Conservation (phyloP, 1,140 invertebrate genomes). For the Saccostrea glomerata region DNA sequence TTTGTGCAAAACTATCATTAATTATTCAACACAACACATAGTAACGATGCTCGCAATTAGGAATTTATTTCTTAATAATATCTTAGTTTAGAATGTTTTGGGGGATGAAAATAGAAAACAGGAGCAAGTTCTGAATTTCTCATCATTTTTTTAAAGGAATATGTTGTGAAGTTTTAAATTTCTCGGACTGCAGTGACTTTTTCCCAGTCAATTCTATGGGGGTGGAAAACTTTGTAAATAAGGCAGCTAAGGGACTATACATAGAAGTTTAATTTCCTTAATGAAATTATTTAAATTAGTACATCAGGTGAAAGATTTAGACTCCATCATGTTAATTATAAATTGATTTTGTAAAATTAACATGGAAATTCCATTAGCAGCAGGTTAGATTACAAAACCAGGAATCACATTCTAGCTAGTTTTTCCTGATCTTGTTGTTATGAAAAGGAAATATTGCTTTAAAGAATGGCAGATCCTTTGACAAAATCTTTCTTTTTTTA, state of each 20-base stretch:
- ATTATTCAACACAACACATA: neutral
- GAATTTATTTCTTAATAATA: neutral
- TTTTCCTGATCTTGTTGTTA: neutral
- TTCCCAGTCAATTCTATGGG: too few relatives aligned
- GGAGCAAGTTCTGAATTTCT: too few relatives aligned
- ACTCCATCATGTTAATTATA: slow-evolving; percentile 1
- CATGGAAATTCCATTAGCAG: slow-evolving; percentile 30
- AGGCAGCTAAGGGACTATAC: too few relatives aligned
- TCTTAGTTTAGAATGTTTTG: neutral
- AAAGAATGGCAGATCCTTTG: slow-evolving; percentile 24
- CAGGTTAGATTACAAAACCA: neutral
- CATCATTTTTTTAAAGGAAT: neutral
- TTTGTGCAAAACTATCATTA: neutral
- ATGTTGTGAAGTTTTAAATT: neutral
- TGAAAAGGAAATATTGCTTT: neutral
- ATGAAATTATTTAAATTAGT: slow-evolving; percentile 14
- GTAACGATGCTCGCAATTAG: neutral
- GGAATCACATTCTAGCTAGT: neutral
- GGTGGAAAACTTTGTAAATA: too few relatives aligned
- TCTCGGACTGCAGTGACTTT: too few relatives aligned
- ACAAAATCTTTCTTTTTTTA: neutral
- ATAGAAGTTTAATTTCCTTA: neutral
- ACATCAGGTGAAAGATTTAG: neutral
- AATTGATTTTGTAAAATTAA: slow-evolving; percentile 32
- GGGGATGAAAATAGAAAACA: too few relatives aligned